Evolutionary conservation across 2,888 invertebrate genomes (phyloP).

Genomic region (Clepsis dumicolana): DNA sequence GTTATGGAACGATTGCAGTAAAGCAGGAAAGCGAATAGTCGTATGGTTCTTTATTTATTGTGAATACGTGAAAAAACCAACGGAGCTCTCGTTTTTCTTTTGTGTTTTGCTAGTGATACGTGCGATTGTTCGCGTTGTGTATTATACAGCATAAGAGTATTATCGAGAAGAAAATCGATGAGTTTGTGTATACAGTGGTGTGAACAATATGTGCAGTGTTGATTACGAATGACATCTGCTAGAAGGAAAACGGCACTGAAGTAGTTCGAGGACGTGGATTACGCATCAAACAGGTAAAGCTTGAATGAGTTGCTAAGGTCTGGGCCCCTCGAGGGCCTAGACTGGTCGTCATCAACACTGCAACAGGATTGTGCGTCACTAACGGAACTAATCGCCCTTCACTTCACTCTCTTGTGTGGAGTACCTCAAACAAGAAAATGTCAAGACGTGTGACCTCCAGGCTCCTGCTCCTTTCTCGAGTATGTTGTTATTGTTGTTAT

Average conservation of each 20-base stretch:
- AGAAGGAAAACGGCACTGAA: conserved; percentile 76
- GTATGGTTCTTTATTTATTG: conserved; percentile 43
- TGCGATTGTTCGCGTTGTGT: conserved; percentile 54
- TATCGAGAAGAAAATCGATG: conserved; percentile 65
- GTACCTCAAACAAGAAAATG: conserved; percentile 74
- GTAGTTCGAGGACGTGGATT: conserved; percentile 57
- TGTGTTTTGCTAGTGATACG: conserved; percentile 58
- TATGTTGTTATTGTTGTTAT: conserved; percentile 17
- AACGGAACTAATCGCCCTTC: conserved; percentile 66
- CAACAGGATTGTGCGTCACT: conserved; percentile 53
- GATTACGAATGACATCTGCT: conserved; percentile 82
- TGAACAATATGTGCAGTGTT: conserved; percentile 80
- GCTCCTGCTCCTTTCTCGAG: conserved; percentile 56
- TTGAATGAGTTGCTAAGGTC: conserved; percentile 28
- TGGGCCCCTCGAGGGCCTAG: conserved; percentile 29
- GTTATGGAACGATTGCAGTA: conserved; percentile 38
- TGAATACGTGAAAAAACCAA: conserved; percentile 59
- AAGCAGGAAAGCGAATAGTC: conserved; percentile 39
- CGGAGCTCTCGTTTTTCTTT: conserved; percentile 59
- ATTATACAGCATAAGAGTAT: conserved; percentile 58
- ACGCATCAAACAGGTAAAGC: conserved; percentile 61
- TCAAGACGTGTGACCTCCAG: conserved; percentile 81
- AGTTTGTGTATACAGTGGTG: conserved; percentile 65
- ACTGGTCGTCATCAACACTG: conserved; percentile 15
- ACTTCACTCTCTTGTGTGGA: conserved; percentile 64